Conservation (phyloP, 2,797 vertebrate genomes). For the Galagoides demidoff region DNA sequence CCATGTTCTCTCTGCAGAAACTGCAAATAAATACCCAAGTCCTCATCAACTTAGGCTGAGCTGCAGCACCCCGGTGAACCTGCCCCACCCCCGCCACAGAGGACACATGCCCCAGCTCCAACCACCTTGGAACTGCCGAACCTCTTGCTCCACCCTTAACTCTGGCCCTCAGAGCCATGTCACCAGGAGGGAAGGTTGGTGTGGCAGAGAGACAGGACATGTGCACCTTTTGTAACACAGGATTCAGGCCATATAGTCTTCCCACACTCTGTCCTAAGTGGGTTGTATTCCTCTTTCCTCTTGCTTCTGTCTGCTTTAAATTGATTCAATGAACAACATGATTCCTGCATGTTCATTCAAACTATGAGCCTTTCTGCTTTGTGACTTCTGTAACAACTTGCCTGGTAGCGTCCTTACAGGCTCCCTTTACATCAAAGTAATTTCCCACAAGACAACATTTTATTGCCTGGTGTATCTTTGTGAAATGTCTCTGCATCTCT, state of each 20-base stretch:
- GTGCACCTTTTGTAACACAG: fast-evolving
- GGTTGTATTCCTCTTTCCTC: not conserved
- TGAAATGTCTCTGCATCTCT: slow-evolving; percentile 15
- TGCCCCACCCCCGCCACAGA: not conserved
- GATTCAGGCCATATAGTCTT: not conserved
- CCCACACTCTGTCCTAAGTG: not conserved
- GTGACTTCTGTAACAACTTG: not conserved
- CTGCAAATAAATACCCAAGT: not conserved
- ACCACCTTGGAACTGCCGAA: not conserved
- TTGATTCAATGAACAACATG: not conserved
- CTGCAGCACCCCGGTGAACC: not conserved
- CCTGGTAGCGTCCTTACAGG: not conserved
- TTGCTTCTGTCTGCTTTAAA: not conserved
- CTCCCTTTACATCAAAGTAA: not conserved
- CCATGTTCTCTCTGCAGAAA: not conserved
- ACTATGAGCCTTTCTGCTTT: not conserved
- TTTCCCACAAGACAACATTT: not conserved
- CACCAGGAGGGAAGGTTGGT: not conserved
- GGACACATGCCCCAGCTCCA: not conserved
- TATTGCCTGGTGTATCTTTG: not conserved
- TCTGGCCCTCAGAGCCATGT: not conserved
- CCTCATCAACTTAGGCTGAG: not conserved
- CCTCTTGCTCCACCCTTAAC: not conserved
- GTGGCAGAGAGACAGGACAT: not conserved
- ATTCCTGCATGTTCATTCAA: not conserved